Evolutionary conservation across 2,113 vertebrate genomes (phyloP).

Genomic region (Campylorhamphus procurvoides): DNA sequence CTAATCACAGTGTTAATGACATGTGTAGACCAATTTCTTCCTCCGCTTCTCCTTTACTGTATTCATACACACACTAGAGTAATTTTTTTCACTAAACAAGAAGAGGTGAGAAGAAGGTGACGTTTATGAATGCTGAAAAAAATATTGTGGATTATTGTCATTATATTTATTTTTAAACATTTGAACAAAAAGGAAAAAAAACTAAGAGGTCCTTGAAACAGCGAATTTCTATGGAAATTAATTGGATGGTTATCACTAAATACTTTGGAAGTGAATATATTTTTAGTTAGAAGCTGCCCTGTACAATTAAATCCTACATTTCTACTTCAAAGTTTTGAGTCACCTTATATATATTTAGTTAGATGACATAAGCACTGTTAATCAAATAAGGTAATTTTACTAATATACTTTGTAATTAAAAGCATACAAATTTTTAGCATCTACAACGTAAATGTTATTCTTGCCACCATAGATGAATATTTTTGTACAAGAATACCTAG

Average conservation of each 20-base stretch:
- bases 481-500: background rate
- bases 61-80: background rate
- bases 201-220: rapidly evolving
- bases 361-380: background rate
- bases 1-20: constrained; percentile 32
- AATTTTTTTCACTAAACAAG: background rate
- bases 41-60: background rate
- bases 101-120: background rate
- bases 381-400: background rate
- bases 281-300: background rate
- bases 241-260: background rate
- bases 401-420: background rate
- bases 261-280: background rate
- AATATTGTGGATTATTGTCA: background rate
- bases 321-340: background rate
- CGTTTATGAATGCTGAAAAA: background rate
- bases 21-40: constrained; percentile 7
- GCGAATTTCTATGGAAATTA: background rate
- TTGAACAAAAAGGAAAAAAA: background rate
- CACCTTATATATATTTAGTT: background rate
- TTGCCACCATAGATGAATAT: background rate
- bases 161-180: background rate
- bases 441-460: background rate
- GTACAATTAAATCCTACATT: background rate
- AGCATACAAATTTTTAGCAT: background rate